Evolutionary conservation across 2,113 vertebrate species (phyloP).

Genomic region (Anolis carolinensis): DNA sequence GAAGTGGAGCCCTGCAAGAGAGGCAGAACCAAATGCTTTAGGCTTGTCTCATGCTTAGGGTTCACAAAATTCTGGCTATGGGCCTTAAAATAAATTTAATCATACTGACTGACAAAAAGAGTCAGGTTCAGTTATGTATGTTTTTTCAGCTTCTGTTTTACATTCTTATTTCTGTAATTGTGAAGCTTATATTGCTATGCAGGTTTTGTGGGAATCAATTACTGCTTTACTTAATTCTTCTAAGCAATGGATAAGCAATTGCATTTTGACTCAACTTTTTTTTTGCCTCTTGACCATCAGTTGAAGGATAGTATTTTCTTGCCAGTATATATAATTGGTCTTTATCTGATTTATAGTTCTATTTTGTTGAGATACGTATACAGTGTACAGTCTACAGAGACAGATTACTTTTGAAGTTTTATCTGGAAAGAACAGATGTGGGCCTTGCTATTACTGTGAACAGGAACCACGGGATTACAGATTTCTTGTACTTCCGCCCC

Average conservation of each 20-base stretch:
- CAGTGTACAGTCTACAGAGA: background rate
- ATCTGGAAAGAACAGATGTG: background rate
- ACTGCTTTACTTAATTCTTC: background rate
- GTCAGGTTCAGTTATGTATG: background rate
- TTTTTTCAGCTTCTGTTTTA: background rate
- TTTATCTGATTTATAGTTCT: background rate
- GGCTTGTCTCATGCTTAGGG: background rate
- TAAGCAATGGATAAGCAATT: background rate
- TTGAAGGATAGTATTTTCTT: background rate
- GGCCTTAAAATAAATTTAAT: background rate
- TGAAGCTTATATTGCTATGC: background rate
- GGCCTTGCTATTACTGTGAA: background rate
- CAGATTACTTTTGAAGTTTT: background rate
- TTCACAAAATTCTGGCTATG: background rate
- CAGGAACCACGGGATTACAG: background rate
- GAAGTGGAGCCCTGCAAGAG: background rate
- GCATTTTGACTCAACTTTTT: background rate
- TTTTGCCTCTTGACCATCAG: background rate
- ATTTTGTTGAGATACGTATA: background rate
- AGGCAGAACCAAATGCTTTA: background rate
- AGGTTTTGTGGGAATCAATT: background rate
- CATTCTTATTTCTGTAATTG: background rate
- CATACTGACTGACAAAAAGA: background rate
- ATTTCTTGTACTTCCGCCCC: background rate
- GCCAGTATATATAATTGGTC: no score